Conservation (phyloP, 2,113 vertebrate genomes). For the Burhinus oedicnemus region DNA sequence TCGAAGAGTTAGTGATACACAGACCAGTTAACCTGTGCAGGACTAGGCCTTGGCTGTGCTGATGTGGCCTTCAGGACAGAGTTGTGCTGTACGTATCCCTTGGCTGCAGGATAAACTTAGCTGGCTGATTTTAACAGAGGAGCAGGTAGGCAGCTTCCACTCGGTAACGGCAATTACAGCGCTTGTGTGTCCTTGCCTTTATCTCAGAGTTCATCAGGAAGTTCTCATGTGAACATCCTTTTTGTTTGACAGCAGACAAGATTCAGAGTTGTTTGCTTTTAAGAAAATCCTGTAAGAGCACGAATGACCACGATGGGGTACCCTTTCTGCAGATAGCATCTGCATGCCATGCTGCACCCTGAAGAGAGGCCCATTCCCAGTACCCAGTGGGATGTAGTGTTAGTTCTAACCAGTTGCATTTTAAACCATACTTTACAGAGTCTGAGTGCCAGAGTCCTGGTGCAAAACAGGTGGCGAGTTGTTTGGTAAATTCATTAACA, state of each 20-base stretch:
- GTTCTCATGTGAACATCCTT: neutral
- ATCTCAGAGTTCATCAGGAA: neutral
- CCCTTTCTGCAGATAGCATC: rapidly evolving
- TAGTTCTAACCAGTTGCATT: neutral
- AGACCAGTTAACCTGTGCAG: neutral
- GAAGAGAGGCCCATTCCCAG: neutral
- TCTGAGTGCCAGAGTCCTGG: neutral
- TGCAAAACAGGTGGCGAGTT: neutral
- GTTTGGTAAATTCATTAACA: neutral
- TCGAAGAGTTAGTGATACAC: neutral
- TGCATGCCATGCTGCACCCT: neutral
- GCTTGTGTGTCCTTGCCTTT: neutral
- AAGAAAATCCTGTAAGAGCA: neutral
- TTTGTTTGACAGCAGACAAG: neutral
- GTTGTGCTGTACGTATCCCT: rapidly evolving
- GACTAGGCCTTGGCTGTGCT: rapidly evolving
- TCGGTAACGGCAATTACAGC: rapidly evolving
- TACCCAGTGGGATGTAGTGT: rapidly evolving
- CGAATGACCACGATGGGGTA: neutral
- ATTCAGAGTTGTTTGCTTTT: neutral
- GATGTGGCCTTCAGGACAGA: neutral
- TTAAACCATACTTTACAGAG: neutral
- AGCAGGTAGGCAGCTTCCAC: neutral
- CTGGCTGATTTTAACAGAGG: neutral
- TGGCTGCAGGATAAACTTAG: neutral